Evolutionary conservation across 2,113 vertebrate genomes (phyloP), one percentile per base, ranked within the genome.

Genomic region (Pseudopipra pipra): DNA sequence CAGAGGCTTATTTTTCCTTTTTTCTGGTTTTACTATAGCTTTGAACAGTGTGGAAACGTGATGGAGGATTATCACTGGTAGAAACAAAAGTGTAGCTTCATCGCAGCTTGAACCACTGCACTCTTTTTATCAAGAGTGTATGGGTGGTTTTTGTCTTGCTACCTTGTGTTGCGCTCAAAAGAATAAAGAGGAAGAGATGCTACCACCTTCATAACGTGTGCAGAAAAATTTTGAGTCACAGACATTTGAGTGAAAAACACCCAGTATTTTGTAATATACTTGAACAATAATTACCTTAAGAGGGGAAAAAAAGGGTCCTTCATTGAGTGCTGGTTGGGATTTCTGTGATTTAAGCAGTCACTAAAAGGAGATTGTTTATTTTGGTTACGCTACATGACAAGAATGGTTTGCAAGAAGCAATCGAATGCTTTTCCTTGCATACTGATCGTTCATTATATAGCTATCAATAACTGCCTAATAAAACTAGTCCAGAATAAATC

Each of bases 391-490:
- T 65, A 21, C 51, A 21, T 31, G 27, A 82, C 70, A 72, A 78
- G 41, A 94, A 52, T 1, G 1, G 23, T 83, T 96, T 82, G 68
- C 87, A 95, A 96, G 58, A 87, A 89, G 41, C 14, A 75, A 61
- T 78, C 3, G 1, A 92, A 87, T 52, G 31, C n/a, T 91, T 96
- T 93, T 87, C 35, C 63, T 93, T 93, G 72, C 81, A 77, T 93
- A 58, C 74, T 73, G 77, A 85, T 95, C 41, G 37, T 87, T 96
- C 62, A 79, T 95, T 94, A 95, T 92, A 80, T 37, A 24, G 43
- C 79, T 88, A 96, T 94, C 90, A 88, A 92, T 91, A 94, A 85
- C 33, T 82, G 90, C 39, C 78, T 93, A 88, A 94, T 96, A 94
- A 95, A 89, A 82, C 33, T 58, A 93, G 85, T 80, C 58, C 54